Conservation (phyloP, 2,797 vertebrate species). For the Capromys pilorides region DNA sequence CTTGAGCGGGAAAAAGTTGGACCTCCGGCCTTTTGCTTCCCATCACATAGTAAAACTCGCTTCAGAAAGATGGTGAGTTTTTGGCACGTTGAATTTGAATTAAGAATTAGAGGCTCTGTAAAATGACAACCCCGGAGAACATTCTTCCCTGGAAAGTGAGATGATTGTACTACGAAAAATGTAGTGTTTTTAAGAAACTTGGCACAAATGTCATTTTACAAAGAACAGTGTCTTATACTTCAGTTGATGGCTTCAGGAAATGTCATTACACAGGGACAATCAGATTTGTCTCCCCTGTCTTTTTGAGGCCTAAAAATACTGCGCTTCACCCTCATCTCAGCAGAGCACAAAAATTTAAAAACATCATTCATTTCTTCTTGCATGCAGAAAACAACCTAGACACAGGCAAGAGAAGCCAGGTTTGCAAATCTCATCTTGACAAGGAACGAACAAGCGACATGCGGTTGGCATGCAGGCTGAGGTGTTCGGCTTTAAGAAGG, state of each 20-base stretch:
- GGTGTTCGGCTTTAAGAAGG: not conserved
- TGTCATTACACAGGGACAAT: not conserved
- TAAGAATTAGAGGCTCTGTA: conserved; percentile 28
- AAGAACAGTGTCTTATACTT: not conserved
- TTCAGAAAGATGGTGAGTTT: conserved; percentile 14
- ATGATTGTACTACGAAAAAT: not conserved
- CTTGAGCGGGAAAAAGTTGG: not conserved
- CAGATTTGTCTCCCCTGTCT: not conserved
- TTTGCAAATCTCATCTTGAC: not conserved
- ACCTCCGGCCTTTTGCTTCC: not conserved
- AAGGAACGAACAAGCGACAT: conserved; percentile 38
- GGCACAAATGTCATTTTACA: conserved; percentile 8
- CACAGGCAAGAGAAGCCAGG: not conserved
- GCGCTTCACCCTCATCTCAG: conserved; percentile 28
- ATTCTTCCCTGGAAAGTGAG: not conserved
- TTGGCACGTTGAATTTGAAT: conserved; percentile 20
- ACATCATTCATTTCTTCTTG: not conserved
- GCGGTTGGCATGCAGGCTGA: conserved; percentile 51
- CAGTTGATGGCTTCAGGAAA: not conserved
- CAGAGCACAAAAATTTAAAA: conserved; percentile 34
- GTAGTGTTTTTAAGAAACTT: not conserved
- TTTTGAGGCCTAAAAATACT: not conserved
- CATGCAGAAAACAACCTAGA: conserved; percentile 28
- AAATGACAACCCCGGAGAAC: conserved; percentile 17
- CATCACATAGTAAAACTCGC: conserved; percentile 21